phyloP scores from a whole-genome alignment of 2,888 invertebrate species.

The Apeira syringaria region DNA sequence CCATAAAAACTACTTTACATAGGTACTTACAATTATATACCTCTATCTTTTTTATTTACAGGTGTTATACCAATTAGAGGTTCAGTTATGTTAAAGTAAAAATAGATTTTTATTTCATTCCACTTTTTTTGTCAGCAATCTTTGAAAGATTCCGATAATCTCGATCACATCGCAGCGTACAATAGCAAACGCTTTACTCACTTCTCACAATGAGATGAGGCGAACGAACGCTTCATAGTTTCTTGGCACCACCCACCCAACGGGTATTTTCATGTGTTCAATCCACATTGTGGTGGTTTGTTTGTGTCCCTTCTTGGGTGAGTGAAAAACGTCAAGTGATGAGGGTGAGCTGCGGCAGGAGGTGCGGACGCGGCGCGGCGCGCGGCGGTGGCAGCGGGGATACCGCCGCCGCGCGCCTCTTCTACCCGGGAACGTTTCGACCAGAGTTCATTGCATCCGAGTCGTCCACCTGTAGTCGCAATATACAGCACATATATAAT shows the following conservation, averaged over 20 bases:
- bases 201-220: slow-evolving; percentile 52
- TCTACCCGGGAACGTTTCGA: slow-evolving; percentile 54
- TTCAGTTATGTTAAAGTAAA: not conserved
- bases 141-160: slow-evolving; percentile 32
- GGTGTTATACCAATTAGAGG: too few relatives aligned
- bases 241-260: slow-evolving; percentile 44
- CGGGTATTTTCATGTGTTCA: slow-evolving; percentile 48
- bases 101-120: slow-evolving; percentile 12
- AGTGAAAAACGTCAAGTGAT: slow-evolving; percentile 55
- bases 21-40: too few relatives aligned
- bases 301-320: slow-evolving; percentile 42
- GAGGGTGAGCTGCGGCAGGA: slow-evolving; percentile 46
- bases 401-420: slow-evolving; percentile 28
- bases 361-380: slow-evolving; percentile 28
- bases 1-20: too few relatives aligned
- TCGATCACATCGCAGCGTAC: slow-evolving; percentile 37
- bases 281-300: slow-evolving; percentile 39
- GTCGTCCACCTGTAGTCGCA: slow-evolving; percentile 59
- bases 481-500: slow-evolving; percentile 23
- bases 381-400: slow-evolving; percentile 35
- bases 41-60: too few relatives aligned
- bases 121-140: slow-evolving; percentile 21
- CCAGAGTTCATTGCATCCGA: slow-evolving; percentile 63
- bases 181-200: slow-evolving; percentile 43
- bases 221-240: slow-evolving; percentile 61